Evolutionary conservation across 2,888 invertebrate species (phyloP), one percentile per base, ranked within the genome.

Genomic region (Pseudoips prasinana): DNA sequence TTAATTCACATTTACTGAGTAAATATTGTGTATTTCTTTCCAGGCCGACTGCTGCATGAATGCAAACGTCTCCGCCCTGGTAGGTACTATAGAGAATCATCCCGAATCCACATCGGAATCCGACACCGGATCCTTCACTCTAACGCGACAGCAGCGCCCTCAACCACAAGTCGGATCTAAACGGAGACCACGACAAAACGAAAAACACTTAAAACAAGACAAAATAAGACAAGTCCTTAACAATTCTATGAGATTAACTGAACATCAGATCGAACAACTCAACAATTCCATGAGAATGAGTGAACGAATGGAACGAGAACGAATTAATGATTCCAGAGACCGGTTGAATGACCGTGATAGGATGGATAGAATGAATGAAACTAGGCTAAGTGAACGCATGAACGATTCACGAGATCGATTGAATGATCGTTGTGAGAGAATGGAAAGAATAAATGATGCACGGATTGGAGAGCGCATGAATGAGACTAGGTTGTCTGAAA

Each of bases 21-120:
- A n/a, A n/a, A n/a, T n/a, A n/a, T n/a, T n/a, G n/a, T n/a, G n/a
- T n/a, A n/a, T n/a, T 48, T 32, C 7, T 24, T 64, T 61, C 0
- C 73, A 89, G 89, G 87, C 88, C 1, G 89, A 89, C 7, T 89
- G 89, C 64, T 89, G 89, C 43, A 69, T 83, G 40, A 85, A 82
- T 43, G 74, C 85, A 0, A 79, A 75, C 45, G 83, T 88, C 0
- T 87, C 87, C 30, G 88, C 86, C 0, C 50, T 89, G 1, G 88
- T 89, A 0, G 89, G 89, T 0, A 89, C 89, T 8, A 89, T 89
- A 35, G 89, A 89, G 46, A 84, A 82, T 35, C 89, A 89, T 22
- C 85, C 85, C 0, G 89, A 89, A 22, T 87, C 89, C 0, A 89
- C 88, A 0, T 89, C 89, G 0, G 89, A 88, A 39, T 87, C 88